Percentiles rank a stretch among this genome's conserved stretches.
Evolutionary conservation across 2,113 vertebrate genomes (phyloP).

Genomic region (Bubo bubo): DNA sequence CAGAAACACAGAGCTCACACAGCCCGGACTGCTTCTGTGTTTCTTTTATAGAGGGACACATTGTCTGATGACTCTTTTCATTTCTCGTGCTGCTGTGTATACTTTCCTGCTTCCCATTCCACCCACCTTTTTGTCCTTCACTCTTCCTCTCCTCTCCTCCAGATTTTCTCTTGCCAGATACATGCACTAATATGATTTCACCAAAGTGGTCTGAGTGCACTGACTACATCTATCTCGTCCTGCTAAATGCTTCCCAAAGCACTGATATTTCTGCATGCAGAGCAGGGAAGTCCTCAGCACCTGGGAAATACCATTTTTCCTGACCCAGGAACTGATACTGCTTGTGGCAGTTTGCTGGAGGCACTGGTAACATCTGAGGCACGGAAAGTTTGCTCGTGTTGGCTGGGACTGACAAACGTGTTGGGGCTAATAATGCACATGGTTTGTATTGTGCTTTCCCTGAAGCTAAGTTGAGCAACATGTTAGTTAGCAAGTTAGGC

Average conservation of each 20-base stretch:
- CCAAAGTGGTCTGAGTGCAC: neutral
- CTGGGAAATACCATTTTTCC: neutral
- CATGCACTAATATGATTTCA: neutral
- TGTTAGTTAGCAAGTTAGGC: neutral
- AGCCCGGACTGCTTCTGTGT: neutral
- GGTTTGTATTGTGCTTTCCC: constrained; percentile 6
- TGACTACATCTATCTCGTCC: neutral
- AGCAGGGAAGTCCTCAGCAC: neutral
- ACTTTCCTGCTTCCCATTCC: neutral
- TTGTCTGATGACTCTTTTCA: neutral
- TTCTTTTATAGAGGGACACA: neutral
- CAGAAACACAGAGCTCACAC: neutral
- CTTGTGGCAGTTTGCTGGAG: constrained; percentile 4
- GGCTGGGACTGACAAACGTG: neutral
- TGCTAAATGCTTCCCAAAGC: neutral
- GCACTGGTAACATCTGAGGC: neutral
- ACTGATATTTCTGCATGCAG: neutral
- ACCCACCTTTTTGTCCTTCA: neutral
- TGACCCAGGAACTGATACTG: neutral
- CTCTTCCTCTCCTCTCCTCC: neutral
- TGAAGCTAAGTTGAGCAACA: constrained; percentile 28
- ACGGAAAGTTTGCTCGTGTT: neutral
- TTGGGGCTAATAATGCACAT: neutral
- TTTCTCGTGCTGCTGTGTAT: neutral
- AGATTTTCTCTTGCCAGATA: neutral